Conservation (phyloP, 53 echinoderm and acorn worm species). For the Echinometra lucunter region DNA sequence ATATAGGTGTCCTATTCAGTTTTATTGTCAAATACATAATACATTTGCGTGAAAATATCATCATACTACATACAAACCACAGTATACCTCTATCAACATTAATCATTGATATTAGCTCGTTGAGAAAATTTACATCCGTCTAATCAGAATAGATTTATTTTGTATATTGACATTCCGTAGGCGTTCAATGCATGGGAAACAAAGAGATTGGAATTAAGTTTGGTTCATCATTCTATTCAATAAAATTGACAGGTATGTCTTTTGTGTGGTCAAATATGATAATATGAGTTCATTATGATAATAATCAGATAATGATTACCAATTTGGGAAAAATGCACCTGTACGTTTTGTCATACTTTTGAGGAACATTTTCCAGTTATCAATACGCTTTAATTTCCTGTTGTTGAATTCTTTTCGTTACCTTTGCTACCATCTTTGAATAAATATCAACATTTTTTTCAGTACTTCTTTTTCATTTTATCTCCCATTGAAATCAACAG, state of each 20-base stretch:
- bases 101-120: not conserved
- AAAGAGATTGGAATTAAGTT: not conserved
- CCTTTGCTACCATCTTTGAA: not conserved
- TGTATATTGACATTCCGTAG: not conserved
- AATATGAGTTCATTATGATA: too few relatives aligned
- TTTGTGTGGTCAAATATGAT: too few relatives aligned
- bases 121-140: not conserved
- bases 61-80: conserved; percentile 1
- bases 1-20: not conserved
- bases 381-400: not conserved
- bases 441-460: not conserved
- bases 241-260: too few relatives aligned
- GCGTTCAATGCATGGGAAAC: not conserved
- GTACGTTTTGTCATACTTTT: too few relatives aligned
- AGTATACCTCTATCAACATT: not conserved
- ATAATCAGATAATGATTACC: too few relatives aligned
- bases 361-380: too few relatives aligned
- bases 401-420: not conserved
- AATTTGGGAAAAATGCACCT: too few relatives aligned
- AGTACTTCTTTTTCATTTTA: not conserved
- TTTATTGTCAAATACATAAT: conserved; percentile 30
- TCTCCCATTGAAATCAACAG: not conserved
- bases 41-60: not conserved
- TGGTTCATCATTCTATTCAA: not conserved
- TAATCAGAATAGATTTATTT: not conserved